phyloP scores from a whole-genome alignment of 2,797 vertebrate genomes.

The Poeciliopsis infans region DNA sequence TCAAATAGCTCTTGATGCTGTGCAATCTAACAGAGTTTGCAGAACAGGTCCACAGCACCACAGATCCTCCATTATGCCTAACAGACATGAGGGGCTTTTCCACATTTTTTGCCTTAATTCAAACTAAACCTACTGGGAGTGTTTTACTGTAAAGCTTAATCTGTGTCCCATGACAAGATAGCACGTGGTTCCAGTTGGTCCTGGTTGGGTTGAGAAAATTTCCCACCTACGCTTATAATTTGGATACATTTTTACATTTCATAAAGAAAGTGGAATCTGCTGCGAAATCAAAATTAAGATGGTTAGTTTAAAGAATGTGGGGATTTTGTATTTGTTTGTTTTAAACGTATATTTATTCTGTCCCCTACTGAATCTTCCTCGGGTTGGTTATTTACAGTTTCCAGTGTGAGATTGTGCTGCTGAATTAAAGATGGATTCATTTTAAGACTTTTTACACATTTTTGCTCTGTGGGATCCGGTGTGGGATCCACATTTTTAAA shows the following conservation, averaged over 20 bases:
- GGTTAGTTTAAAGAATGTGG: background rate
- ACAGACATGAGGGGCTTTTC: background rate
- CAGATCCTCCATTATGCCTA: background rate
- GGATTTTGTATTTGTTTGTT: background rate
- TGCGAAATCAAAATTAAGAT: too few relatives aligned
- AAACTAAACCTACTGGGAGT: background rate
- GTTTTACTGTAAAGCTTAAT: background rate
- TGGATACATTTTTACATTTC: background rate
- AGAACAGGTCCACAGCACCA: background rate
- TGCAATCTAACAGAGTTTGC: background rate
- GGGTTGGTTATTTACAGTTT: background rate
- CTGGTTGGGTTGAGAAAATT: background rate
- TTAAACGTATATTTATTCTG: too few relatives aligned
- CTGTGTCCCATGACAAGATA: background rate
- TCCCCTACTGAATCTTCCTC: too few relatives aligned
- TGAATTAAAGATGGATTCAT: background rate
- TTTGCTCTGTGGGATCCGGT: background rate
- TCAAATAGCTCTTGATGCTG: background rate
- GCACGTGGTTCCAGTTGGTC: background rate
- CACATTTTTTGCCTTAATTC: background rate
- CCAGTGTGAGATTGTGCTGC: background rate
- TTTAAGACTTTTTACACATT: background rate
- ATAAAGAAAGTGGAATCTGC: background rate
- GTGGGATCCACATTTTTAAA: background rate
- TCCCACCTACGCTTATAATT: background rate